Conservation (phyloP, 2,113 vertebrate species). For the Elaphurus davidianus region DNA sequence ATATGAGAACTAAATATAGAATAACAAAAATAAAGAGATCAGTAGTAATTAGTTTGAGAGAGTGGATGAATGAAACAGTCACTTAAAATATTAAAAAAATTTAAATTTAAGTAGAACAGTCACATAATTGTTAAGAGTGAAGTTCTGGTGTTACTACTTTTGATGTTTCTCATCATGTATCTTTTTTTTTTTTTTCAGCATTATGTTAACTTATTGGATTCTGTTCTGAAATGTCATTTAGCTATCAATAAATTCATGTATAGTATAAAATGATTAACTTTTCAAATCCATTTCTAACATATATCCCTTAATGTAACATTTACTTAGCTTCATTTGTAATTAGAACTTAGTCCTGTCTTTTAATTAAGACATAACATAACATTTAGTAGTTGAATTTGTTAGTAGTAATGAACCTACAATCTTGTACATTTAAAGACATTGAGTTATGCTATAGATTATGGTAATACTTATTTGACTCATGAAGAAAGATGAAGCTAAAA, state of each 20-base stretch:
- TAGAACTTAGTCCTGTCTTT: neutral
- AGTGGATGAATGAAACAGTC: neutral
- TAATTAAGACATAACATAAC: neutral
- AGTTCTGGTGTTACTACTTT: neutral
- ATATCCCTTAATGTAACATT: neutral
- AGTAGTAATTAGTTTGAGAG: neutral
- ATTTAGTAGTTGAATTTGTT: neutral
- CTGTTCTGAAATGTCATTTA: neutral
- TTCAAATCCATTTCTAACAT: neutral
- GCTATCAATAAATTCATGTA: neutral
- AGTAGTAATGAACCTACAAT: neutral
- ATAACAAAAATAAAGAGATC: neutral
- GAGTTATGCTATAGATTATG: neutral
- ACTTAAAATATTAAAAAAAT: neutral
- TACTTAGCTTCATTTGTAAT: neutral
- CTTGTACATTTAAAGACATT: neutral
- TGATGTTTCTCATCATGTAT: neutral
- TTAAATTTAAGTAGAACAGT: neutral
- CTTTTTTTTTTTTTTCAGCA: neutral
- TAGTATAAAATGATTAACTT: neutral
- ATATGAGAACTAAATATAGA: neutral
- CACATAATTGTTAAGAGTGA: neutral
- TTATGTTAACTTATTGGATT: neutral
- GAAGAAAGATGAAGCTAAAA: neutral
- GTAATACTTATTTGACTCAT: neutral